Evolutionary conservation across 2,888 invertebrate species (phyloP), one percentile per base, ranked within the genome.

Genomic region (Parasteatoda lunata): DNA sequence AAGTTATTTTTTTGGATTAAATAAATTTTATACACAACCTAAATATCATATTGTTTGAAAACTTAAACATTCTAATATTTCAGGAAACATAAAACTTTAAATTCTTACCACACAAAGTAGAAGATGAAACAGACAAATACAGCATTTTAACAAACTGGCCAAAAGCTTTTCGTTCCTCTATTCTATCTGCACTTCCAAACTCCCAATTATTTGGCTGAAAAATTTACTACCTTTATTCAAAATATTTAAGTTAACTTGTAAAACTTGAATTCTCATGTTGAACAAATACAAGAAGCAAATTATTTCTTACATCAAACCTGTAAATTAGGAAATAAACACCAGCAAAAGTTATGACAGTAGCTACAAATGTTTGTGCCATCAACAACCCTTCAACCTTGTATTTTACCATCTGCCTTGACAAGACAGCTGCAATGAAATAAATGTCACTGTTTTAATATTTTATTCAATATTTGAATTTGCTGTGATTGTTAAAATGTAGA

Each of bases 331-430:
- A 89, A 54, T 88, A 89, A 1, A 89, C 51, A 6, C 89, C 88
- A 9, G 85, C 84, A 69, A 89, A 88, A n/a, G 82, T 87, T 5
- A 89, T 49, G 8, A 89, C 88, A n/a, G 89, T 89, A 11, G 89
- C 82, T n/a, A 88, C 73, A 66, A 85, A 89, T 13, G 88, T 89
- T 54, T 89, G 89, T 4, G 89, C 89, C 85, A 89, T 84, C 45
- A 89, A 75, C 8, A 65, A 65, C 9, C 84, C 82, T 72, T 85
- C 86, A 8, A 86, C 88, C 64, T 85, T 86, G 48, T 77, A 83
- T 71, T 83, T 85, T 47, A 88, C 5, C 85, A 88, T 83, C 15
- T 85, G 81, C 13, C 65, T 78, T 47, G 86, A 88, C 6, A 88
- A 78, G 13, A 88, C 83, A 70, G 76, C 88, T 88, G 69, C 13